Evolutionary conservation across 1,140 invertebrate species (phyloP), one percentile per base, ranked within the genome.

Genomic region (Portunus trituberculatus): DNA sequence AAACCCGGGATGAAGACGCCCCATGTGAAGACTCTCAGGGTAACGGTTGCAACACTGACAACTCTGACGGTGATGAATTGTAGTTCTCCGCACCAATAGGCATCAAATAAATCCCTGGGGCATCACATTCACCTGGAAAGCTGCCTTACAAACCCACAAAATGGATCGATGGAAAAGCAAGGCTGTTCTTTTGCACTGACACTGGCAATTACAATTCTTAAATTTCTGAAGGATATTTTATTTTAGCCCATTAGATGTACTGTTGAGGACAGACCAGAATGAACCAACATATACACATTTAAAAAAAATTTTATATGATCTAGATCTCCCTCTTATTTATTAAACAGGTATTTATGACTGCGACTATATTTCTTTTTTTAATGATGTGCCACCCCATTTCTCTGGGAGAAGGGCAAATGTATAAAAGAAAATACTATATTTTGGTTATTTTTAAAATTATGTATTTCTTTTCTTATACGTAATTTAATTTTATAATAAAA

Each of bases 101-200:
- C 67, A 76, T n/a, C 67, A 76, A 76, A n/a, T 7, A 76, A 76
- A n/a, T n/a, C 32, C 29, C 31, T 67, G 90, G 59, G 28, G 31
- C 52, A 32, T 91, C 90, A 91, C n/a, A 76, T 59, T 91, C 90
- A 91, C 90, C 67, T 76, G 52, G 90, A 91, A 91, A 29, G 67
- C 67, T 91, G 59, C 90, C 90, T 91, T 91, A 76, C 52, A 67
- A 76, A 76, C 67, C 16, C 52, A 76, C 67, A 76, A 25, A 76
- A n/a, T 76, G 67, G 67, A n/a, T 76, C 2, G 6, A n/a, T 76
- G 25, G n/a, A 25, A 1, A n/a, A 20, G 20, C 20, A n/a, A 2
- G 1, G 12, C n/a, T n/a, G 12, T 8, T n/a, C n/a, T 8, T 76
- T n/a, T 25, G 20, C 52, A 76, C 20, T 76, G 20, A n/a, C 12